Evolutionary conservation across 2,797 vertebrate species (phyloP).

Genomic region (Cuculus canorus): DNA sequence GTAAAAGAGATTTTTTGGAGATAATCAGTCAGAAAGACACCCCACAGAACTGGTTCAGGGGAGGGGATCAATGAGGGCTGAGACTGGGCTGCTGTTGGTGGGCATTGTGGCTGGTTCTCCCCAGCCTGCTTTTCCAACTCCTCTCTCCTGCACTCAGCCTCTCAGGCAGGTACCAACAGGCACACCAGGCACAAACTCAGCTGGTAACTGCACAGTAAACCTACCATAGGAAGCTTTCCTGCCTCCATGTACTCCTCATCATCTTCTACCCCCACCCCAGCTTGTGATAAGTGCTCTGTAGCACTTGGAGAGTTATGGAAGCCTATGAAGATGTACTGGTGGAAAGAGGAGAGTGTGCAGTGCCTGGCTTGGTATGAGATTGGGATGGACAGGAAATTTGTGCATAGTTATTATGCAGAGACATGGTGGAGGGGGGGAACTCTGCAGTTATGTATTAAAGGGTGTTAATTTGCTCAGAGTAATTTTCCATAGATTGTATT

Average conservation of each 20-base stretch:
- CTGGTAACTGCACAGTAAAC: neutral
- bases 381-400: neutral
- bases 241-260: neutral
- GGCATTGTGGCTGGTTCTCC: neutral
- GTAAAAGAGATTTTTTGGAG: neutral
- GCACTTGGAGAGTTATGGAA: neutral
- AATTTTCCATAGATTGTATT: slow-evolving; percentile 71
- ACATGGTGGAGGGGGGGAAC: neutral
- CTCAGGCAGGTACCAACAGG: neutral
- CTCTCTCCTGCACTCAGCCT: neutral
- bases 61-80: neutral
- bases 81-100: neutral
- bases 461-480: slow-evolving; percentile 38
- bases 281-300: accelerated
- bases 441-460: slow-evolving; percentile 21
- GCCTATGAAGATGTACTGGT: neutral
- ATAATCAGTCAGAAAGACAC: neutral
- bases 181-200: neutral
- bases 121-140: neutral
- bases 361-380: neutral
- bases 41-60: neutral
- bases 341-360: neutral
- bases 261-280: neutral
- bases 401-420: neutral
- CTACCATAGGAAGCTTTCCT: neutral